Conservation (phyloP, 1,140 invertebrate genomes). For the Heliconius himera region DNA sequence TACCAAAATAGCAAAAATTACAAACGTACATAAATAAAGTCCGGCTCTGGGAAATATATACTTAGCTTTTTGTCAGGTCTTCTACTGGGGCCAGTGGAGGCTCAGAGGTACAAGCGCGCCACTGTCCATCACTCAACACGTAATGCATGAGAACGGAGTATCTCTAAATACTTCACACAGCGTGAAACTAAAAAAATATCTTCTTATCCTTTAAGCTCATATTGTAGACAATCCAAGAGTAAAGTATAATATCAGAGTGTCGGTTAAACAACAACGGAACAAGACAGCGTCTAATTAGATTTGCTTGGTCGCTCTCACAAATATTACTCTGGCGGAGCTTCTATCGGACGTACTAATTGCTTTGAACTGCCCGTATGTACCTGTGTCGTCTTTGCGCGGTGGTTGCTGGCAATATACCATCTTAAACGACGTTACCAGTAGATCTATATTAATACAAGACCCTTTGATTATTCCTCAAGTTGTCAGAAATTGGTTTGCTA, state of each 20-base stretch:
- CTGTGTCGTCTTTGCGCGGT: constrained; percentile 3
- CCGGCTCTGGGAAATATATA: too few relatives aligned
- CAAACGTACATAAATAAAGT: too few relatives aligned
- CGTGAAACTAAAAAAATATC: too few relatives aligned
- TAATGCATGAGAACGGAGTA: too few relatives aligned
- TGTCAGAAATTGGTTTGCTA: neutral
- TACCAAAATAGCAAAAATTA: too few relatives aligned
- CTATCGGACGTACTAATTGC: constrained; percentile 23
- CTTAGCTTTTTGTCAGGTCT: too few relatives aligned
- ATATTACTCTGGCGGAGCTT: constrained; percentile 13
- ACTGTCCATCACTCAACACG: too few relatives aligned
- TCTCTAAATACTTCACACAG: too few relatives aligned
- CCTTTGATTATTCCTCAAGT: neutral
- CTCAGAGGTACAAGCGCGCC: too few relatives aligned
- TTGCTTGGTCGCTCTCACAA: constrained; percentile 11
- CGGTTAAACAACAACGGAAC: neutral
- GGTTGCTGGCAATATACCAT: neutral
- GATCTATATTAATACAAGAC: neutral
- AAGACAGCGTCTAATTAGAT: constrained; percentile 1
- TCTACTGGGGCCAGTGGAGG: too few relatives aligned
- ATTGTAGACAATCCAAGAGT: too few relatives aligned
- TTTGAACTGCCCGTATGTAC: constrained; percentile 14
- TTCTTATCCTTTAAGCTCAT: too few relatives aligned
- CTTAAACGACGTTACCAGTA: neutral
- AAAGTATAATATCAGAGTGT: neutral